Evolutionary conservation across 2,888 invertebrate genomes (phyloP), one percentile per base, ranked within the genome.

Genomic region (Gerris lacustris): DNA sequence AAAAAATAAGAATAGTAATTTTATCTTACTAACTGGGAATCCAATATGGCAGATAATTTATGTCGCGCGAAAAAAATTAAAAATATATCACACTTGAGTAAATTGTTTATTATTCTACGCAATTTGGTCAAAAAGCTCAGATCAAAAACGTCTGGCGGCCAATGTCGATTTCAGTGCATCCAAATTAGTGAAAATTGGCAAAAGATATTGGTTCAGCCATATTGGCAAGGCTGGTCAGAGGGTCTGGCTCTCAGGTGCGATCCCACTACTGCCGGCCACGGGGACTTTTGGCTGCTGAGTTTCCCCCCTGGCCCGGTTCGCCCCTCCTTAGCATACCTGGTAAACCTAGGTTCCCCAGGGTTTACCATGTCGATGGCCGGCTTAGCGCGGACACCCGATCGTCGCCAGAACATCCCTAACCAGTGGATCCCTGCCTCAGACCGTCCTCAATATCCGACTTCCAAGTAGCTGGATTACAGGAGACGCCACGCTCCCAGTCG

Each of bases 281-380:
- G 93, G 88, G 91, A 91, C 93, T 96, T 94, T 95, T 94, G 94
- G 93, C 94, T 96, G 95, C 94, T 95, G 91, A 88, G 92, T 94
- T 92, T 90, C 94, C 92, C 92, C 92, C 89, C 95, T 95, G 93
- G 92, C 94, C 95, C 95, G 91, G 86, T 95, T 84, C 94, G 90
- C 91, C 92, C 88, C 93, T 94, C 95, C 88, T 95, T 94, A 91
- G 88, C 86, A 86, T 91, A 96, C 95, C 91, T 92, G 91, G 89
- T 84, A 83, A 81, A 84, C 85, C 83, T 80, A 81, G 86, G 88
- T 87, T 95, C 92, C 94, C 88, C 89, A 86, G 82, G 86, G 86
- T 84, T 84, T 84, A 85, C 94, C 94, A 95, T 94, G 92, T 95
- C 90, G 91, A 95, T 91, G 92, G 91, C 90, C 84, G 88, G 92